These are phyloP conservation scores for Eucera pruinosa DNA, from an alignment of 2,888 invertebrate genomes.

Conservation along the genomic window DNA sequence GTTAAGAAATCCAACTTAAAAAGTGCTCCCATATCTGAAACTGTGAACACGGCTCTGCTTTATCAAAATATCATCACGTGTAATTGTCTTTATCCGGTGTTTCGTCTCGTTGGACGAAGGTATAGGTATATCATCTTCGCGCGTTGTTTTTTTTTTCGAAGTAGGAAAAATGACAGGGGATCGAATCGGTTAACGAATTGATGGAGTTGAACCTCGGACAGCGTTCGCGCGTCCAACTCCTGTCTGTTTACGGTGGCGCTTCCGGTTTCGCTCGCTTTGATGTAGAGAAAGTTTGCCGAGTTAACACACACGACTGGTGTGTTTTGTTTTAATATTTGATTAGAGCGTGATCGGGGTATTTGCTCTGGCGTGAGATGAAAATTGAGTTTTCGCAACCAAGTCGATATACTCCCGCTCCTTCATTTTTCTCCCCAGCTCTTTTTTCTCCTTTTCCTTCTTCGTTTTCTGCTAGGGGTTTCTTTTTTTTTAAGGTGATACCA, in stretches of 20 bases:
- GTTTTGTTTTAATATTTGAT: slow-evolving; percentile 57
- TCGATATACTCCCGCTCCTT: neutral
- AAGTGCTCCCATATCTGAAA: too few species aligned
- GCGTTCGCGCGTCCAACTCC: neutral
- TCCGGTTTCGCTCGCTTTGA: slow-evolving; percentile 36
- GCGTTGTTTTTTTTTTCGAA: neutral
- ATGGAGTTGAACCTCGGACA: slow-evolving; percentile 7
- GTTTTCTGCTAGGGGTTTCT: neutral
- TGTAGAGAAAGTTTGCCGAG: slow-evolving; percentile 44
- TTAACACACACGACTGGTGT: slow-evolving; percentile 34
- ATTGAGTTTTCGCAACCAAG: slow-evolving; percentile 29
- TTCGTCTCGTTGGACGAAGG: too few species aligned
- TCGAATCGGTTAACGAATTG: neutral
- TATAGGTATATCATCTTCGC: neutral
- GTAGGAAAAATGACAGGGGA: neutral
- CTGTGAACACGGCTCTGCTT: too few species aligned
- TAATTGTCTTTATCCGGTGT: too few species aligned
- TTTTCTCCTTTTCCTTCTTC: neutral
- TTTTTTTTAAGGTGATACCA: neutral
- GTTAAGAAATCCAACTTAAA: too few species aligned
- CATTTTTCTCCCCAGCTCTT: neutral
- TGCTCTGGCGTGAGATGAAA: slow-evolving; percentile 22
- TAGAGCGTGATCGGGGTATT: slow-evolving; percentile 44
- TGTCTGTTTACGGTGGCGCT: slow-evolving; percentile 43
- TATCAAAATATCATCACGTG: too few species aligned